These are phyloP conservation scores for Tachystola acroxantha DNA, from an alignment of 2,888 invertebrate genomes.

Conservation along the genomic window DNA sequence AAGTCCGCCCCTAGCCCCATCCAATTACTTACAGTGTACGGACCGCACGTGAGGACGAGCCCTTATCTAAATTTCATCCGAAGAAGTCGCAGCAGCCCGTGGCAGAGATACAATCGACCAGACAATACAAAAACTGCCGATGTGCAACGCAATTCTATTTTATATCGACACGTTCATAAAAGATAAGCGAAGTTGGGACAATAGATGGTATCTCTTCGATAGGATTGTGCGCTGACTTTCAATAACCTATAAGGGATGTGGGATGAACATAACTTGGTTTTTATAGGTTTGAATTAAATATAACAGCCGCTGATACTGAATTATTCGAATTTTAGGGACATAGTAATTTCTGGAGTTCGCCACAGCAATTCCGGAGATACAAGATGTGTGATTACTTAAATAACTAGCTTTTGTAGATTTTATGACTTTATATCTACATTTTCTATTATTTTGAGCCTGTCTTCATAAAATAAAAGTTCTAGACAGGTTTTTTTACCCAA, in stretches of 20 bases:
- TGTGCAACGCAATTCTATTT: slow-evolving; percentile 42
- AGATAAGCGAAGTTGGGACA: slow-evolving; percentile 39
- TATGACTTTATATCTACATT: too few species aligned
- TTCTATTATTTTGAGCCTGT: too few species aligned
- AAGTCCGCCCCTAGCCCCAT: slow-evolving; percentile 47
- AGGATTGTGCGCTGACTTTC: slow-evolving; percentile 23
- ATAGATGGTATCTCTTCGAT: slow-evolving; percentile 25
- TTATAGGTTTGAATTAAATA: too few species aligned
- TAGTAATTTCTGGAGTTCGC: too few species aligned
- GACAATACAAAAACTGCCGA: slow-evolving; percentile 20
- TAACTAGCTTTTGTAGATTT: too few species aligned
- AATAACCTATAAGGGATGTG: slow-evolving; percentile 17
- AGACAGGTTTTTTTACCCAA: too few species aligned
- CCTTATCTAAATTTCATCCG: slow-evolving; percentile 69
- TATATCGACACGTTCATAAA: slow-evolving; percentile 40
- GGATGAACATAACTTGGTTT: background rate
- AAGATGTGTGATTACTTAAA: too few species aligned
- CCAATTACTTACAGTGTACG: slow-evolving; percentile 66
- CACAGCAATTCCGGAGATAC: too few species aligned
- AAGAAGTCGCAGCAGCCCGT: slow-evolving; percentile 40
- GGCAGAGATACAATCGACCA: slow-evolving; percentile 12
- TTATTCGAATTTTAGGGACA: too few species aligned
- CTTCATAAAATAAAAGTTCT: too few species aligned
- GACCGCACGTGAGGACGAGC: slow-evolving; percentile 37
- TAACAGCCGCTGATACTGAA: too few species aligned